Base-by-base conservation (phyloP, 1,140 invertebrate genomes). In the Bombus consobrinus region DNA sequence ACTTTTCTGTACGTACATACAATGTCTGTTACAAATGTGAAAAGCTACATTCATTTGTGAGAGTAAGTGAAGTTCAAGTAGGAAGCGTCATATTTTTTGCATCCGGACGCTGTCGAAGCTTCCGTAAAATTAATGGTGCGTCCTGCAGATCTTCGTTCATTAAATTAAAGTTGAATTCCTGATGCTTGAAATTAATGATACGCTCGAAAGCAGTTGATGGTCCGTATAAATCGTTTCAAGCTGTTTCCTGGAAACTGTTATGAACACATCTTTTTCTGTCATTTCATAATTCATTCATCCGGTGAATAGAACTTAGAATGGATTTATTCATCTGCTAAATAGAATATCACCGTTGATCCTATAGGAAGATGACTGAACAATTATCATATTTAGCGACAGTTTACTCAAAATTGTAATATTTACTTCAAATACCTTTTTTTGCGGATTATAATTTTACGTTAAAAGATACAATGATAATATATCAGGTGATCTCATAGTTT, bases 181-280 rank as follows among this genome's bases (percentile, higher is more conserved):
- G 47, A 75, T 72, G 37, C 34, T 39, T 72, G 28, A 39, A 75
- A 37, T 75, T 75, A 75, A 75, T 32, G 73, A 37, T 28, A 53
- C 32, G 22, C 47, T 37, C 18, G n/a, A 15, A 43, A 53, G 32
- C 47, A 57, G 22, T 34, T 34, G 43, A 34, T 74, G n/a, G 28
- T 15, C n/a, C 25, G 39, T 32, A 43, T 43, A 41, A 74, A 28
- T 39, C 47, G 47, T 53, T 53, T 53, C 22, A 28, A 72, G 39
- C 39, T 37, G 69, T 72, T 72, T 41, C 28, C 37, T 72, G 18
- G 69, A 13, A 72, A 72, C 22, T 39, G 37, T 72, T 37, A 25
- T 39, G 6, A 28, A 41, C 37, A 64, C 12, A 64, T n/a, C 28
- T 41, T 32, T 64, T 6, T 64, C 6, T 66, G n/a, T 66, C n/a